Evolutionary conservation across 2,888 invertebrate genomes (phyloP), one percentile per base, ranked within the genome.

Genomic region (Choristoneura rosaceana): DNA sequence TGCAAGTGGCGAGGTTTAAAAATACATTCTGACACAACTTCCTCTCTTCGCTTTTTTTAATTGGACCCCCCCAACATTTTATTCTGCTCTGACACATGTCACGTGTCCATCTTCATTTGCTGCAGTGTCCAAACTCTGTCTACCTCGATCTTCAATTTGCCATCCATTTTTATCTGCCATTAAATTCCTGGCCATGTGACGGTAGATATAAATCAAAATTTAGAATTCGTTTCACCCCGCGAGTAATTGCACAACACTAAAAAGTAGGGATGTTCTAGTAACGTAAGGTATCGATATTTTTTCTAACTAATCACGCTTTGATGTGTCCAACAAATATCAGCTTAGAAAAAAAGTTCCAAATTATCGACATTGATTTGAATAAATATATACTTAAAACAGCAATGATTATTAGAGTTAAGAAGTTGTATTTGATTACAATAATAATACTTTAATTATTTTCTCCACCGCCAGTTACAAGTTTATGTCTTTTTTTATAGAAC

Each of bases 211-310:
- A 71, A 71, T 63, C 55, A 71, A 71, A 71, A 64, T 62, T 62
- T 67, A 45, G 61, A 67, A 71, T 71, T 71, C 71, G 71, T 12
- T 71, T 68, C 63, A 68, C 71, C 59, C 64, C 68, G 50, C 50
- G 41, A 59, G 69, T 73, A 69, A 73, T 73, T 73, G 68, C 59
- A 59, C 47, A 61, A 34, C 69, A 65, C 74, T 64, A 73, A 75
- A 52, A 17, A 9, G 17, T 52, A 52, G 52, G 9, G 52, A 17
- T 52, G 52, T 52, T 52, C 52, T 17, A 9, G 2, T 38, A 38
- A 38, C 7, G 0, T 38, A 38, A 38, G 5, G 12, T 12, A 43
- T 10, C 12, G 43, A 43, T 10, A 41, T 8, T 9, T 41, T 9
- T 9, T 9, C 7, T 8, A 41, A 41, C 0, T 25, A 25, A 25